These are phyloP conservation scores for Polypedilum vanderplanki DNA, from an alignment of 1,140 invertebrate genomes.

Conservation along the genomic window DNA sequence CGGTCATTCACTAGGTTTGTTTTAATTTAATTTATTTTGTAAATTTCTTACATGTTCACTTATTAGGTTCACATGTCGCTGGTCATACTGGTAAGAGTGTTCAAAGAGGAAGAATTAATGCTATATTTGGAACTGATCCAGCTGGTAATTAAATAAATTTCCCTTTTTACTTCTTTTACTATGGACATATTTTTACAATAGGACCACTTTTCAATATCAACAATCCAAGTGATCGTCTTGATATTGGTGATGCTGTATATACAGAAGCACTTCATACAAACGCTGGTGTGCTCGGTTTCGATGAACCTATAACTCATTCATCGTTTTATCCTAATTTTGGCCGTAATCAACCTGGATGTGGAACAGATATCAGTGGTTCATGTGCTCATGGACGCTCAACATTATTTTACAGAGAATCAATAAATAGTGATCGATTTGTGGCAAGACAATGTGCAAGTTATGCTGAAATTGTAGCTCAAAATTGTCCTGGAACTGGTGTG, in stretches of 20 bases:
- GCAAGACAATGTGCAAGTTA: conserved; percentile 31
- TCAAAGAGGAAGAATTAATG: not conserved
- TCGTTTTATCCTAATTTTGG: conserved; percentile 52
- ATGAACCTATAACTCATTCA: conserved; percentile 43
- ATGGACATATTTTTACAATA: no score
- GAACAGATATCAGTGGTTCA: conserved; percentile 38
- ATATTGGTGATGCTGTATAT: conserved; percentile 46
- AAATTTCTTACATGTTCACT: no score
- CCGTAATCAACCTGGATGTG: conserved; percentile 49
- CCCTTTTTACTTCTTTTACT: no score
- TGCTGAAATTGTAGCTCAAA: not conserved
- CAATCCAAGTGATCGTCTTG: conserved; percentile 42
- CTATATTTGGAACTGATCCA: conserved; percentile 40
- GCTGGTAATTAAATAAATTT: conserved; percentile 33
- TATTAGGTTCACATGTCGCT: conserved; percentile 25
- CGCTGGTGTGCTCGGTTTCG: conserved; percentile 34
- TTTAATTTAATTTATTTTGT: no score
- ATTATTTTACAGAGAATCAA: conserved; percentile 41
- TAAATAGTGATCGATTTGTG: conserved; percentile 33
- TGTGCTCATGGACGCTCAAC: conserved; percentile 47
- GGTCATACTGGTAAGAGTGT: not conserved
- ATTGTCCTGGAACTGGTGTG: not conserved
- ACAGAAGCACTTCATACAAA: conserved; percentile 52
- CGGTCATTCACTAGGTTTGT: not conserved
- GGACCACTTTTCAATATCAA: conserved; percentile 35